A percentile compares a stretch with the other conserved stretches of the same genome.
Evolutionary conservation across 2,888 invertebrate species (phyloP).

Genomic region (Chymomyza procnemis): DNA sequence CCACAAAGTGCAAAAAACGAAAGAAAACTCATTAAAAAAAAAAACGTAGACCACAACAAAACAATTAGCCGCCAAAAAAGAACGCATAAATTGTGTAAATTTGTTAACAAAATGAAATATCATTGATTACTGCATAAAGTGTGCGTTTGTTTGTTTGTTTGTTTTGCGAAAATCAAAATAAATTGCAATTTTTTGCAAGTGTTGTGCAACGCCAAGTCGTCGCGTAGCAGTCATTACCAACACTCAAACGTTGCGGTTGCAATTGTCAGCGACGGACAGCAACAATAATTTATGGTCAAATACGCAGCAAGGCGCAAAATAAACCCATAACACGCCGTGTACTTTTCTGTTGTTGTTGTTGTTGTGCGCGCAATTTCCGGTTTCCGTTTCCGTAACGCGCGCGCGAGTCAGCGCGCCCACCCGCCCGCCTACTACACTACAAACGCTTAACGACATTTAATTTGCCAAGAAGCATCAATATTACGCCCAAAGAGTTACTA

Average conservation of each 20-base stretch:
- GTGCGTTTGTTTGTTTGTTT: constrained; percentile 13
- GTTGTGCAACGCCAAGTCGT: constrained; percentile 9
- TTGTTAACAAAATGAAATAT: constrained; percentile 20
- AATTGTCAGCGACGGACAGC: constrained; percentile 31
- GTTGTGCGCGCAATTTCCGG: constrained; percentile 73
- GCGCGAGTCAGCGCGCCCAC: constrained; percentile 31
- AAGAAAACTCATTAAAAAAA: constrained; percentile 39
- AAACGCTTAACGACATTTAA: constrained; percentile 29
- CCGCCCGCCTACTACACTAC: too few species aligned
- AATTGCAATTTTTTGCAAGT: constrained; percentile 60
- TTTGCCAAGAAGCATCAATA: constrained; percentile 26
- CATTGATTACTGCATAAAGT: neutral
- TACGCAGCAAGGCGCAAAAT: neutral
- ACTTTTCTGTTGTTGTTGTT: constrained; percentile 27
- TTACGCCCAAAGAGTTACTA: constrained; percentile 33
- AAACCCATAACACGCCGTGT: neutral
- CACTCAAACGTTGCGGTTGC: constrained; percentile 37
- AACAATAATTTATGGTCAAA: constrained; percentile 5
- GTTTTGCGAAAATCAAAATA: constrained; percentile 52
- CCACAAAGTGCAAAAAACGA: neutral
- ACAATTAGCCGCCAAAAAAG: neutral
- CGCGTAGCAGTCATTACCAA: too few species aligned
- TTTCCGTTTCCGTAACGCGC: constrained; percentile 54
- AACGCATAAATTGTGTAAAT: constrained; percentile 49
- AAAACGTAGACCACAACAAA: neutral